phyloP scores from a whole-genome alignment of 2,113 vertebrate species.

The Pedetes capensis region DNA sequence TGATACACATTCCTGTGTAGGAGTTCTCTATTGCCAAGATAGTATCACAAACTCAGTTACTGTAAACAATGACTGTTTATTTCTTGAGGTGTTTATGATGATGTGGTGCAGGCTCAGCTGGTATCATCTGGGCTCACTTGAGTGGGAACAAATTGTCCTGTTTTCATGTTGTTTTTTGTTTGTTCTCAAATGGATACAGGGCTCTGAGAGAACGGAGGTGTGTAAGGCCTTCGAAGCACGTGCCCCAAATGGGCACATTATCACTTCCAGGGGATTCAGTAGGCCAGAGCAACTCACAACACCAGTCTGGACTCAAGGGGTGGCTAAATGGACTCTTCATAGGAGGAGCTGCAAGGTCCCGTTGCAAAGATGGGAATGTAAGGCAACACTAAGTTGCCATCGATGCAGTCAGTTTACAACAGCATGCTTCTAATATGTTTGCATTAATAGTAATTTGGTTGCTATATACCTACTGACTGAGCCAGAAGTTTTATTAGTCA shows the following conservation, averaged over 20 bases:
- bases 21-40: neutral
- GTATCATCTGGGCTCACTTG: neutral
- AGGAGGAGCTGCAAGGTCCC: neutral
- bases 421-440: neutral
- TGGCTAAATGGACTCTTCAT: neutral
- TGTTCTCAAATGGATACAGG: neutral
- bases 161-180: neutral
- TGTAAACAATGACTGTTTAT: neutral
- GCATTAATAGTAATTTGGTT: neutral
- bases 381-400: neutral
- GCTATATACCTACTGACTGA: neutral
- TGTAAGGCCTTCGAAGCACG: neutral
- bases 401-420: neutral
- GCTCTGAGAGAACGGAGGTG: neutral
- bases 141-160: neutral
- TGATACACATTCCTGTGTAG: neutral
- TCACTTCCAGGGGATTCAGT: neutral
- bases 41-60: neutral
- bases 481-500: neutral
- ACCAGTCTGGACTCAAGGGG: neutral
- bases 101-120: neutral
- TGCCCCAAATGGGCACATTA: neutral
- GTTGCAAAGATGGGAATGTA: neutral
- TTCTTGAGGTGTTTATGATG: neutral
- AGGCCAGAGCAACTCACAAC: neutral